Evolutionary conservation across 2,797 vertebrate genomes (phyloP).

Genomic region (Margarornis squamiger): DNA sequence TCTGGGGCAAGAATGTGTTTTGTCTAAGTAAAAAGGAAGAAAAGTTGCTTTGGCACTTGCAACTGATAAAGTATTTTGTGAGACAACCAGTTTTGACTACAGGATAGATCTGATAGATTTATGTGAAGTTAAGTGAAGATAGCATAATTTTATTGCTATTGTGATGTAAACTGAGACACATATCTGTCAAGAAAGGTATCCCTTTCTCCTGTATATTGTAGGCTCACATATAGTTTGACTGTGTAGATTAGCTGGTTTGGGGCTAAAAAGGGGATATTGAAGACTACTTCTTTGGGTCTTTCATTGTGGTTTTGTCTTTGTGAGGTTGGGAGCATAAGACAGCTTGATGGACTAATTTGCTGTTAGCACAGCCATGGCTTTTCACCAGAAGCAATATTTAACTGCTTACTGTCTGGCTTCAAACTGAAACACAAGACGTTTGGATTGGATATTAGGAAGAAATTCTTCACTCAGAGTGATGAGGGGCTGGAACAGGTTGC

Average conservation of each 20-base stretch:
- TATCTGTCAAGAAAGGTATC: background rate
- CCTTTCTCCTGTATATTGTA: background rate
- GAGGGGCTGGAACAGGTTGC: background rate
- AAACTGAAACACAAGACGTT: background rate
- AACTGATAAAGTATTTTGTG: background rate
- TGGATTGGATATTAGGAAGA: background rate
- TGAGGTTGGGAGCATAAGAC: background rate
- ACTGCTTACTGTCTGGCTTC: background rate
- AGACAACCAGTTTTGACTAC: background rate
- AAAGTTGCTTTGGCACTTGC: background rate
- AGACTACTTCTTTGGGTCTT: background rate
- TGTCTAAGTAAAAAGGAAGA: background rate
- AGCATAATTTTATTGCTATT: background rate
- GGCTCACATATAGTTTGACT: background rate
- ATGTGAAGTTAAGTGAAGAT: background rate
- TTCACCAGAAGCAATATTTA: background rate
- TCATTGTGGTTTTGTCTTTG: background rate
- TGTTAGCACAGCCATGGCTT: background rate
- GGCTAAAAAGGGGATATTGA: background rate
- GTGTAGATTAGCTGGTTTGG: background rate
- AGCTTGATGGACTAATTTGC: background rate
- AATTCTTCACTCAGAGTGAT: background rate
- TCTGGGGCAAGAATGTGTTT: background rate
- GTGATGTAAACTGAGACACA: background rate
- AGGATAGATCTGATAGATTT: background rate